These are phyloP conservation scores for Scleropages formosus DNA, from an alignment of 2,797 vertebrate genomes.

Conservation along the genomic window DNA sequence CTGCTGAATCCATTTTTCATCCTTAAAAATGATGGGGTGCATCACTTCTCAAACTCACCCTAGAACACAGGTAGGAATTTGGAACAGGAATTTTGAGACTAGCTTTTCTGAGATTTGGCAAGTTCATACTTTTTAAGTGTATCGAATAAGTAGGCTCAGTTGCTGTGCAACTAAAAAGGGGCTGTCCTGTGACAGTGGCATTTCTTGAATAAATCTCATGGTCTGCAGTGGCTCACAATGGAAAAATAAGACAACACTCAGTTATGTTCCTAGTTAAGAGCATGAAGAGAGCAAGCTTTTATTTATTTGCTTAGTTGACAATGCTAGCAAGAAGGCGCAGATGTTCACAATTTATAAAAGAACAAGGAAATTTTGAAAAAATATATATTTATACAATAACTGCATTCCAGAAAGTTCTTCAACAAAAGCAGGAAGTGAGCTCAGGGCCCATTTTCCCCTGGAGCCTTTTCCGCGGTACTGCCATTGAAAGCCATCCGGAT, in stretches of 20 bases:
- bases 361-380: constrained; percentile 55
- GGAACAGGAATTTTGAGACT: not conserved
- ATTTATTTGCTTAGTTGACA: constrained; percentile 29
- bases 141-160: not conserved
- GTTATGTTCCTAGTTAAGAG: constrained; percentile 12
- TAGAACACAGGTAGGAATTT: not conserved
- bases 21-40: not conserved
- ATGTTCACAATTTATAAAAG: constrained; percentile 31
- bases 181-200: not conserved
- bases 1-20: not conserved
- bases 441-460: constrained; percentile 42
- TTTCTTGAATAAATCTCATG: not conserved
- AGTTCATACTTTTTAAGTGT: too few relatives aligned
- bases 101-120: not conserved
- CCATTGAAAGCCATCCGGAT: constrained; percentile 36
- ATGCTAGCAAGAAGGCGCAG: constrained; percentile 37
- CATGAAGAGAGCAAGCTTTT: constrained; percentile 14
- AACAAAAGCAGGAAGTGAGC: constrained; percentile 73
- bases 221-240: not conserved
- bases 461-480: constrained; percentile 47
- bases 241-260: constrained; percentile 9
- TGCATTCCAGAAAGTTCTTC: constrained; percentile 58
- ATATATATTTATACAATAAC: constrained; percentile 63
- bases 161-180: not conserved
- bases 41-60: constrained; percentile 1